Conservation (phyloP, 2,113 vertebrate genomes). For the Lophochroa leadbeateri region DNA sequence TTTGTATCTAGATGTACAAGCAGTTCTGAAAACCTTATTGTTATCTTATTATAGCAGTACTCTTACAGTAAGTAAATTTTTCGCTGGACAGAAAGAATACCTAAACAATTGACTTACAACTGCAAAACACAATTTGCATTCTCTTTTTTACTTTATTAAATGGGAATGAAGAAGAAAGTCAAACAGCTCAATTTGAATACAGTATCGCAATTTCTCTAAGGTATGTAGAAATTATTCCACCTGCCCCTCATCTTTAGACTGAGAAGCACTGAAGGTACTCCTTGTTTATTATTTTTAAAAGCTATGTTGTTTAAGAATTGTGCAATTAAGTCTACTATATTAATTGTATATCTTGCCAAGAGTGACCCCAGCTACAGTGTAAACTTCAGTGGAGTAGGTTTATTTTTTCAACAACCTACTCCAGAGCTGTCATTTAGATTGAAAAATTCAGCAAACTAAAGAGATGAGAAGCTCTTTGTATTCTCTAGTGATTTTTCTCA, state of each 20-base stretch:
- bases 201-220: background rate
- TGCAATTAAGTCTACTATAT: background rate
- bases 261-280: background rate
- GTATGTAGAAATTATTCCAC: background rate
- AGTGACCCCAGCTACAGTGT: background rate
- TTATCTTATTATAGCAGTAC: background rate
- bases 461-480: background rate
- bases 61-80: background rate
- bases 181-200: background rate
- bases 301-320: background rate
- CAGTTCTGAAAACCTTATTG: background rate
- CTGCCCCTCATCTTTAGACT: background rate
- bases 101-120: background rate
- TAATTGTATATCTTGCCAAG: background rate
- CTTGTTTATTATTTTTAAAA: background rate
- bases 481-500: background rate
- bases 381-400: background rate
- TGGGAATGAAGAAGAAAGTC: background rate
- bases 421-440: background rate
- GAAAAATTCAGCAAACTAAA: background rate
- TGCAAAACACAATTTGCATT: background rate
- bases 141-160: background rate
- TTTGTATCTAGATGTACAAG: background rate
- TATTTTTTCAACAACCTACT: background rate
- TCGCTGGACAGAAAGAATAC: background rate